Evolutionary conservation across 2,113 vertebrate species (phyloP).

Genomic region (Poeciliopsis turrubarensis): DNA sequence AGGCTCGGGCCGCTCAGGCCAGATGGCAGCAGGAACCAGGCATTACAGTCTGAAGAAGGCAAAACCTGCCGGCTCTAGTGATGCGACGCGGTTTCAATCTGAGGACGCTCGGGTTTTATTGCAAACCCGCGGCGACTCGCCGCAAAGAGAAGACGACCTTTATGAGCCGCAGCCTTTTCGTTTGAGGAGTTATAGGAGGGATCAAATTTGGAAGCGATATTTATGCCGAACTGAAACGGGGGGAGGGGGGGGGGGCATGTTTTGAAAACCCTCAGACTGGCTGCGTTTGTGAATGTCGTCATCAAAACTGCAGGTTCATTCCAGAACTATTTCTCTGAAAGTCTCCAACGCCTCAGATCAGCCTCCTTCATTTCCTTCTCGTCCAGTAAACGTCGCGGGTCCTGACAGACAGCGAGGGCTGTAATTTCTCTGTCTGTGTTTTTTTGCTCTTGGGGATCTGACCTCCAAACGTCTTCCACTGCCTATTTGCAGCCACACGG

Average conservation of each 20-base stretch:
- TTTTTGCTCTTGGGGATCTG: constrained; percentile 14
- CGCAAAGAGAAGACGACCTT: constrained; percentile 37
- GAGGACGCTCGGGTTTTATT: constrained; percentile 43
- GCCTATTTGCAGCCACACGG: constrained; percentile 27
- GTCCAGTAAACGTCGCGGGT: neutral
- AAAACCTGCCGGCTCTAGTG: constrained; percentile 22
- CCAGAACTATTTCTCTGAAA: neutral
- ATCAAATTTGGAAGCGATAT: constrained; percentile 13
- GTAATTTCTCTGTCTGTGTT: constrained; percentile 63
- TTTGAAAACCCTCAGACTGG: neutral
- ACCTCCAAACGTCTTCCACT: constrained; percentile 38
- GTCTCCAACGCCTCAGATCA: neutral
- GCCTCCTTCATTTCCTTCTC: too few relatives aligned
- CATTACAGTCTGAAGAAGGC: constrained; percentile 7
- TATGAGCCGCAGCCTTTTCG: constrained; percentile 12
- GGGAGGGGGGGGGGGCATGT: neutral
- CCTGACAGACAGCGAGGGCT: constrained; percentile 12
- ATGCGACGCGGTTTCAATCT: constrained; percentile 52
- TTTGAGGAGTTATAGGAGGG: constrained; percentile 25
- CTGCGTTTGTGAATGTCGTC: neutral
- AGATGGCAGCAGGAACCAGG: constrained; percentile 12
- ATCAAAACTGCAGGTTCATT: neutral
- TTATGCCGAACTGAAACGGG: neutral
- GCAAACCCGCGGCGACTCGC: constrained; percentile 58
- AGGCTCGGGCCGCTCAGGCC: constrained; percentile 24